phyloP scores from a whole-genome alignment of 35 echinoderm and acorn worm genomes.

The Nesometra sesokonis region DNA sequence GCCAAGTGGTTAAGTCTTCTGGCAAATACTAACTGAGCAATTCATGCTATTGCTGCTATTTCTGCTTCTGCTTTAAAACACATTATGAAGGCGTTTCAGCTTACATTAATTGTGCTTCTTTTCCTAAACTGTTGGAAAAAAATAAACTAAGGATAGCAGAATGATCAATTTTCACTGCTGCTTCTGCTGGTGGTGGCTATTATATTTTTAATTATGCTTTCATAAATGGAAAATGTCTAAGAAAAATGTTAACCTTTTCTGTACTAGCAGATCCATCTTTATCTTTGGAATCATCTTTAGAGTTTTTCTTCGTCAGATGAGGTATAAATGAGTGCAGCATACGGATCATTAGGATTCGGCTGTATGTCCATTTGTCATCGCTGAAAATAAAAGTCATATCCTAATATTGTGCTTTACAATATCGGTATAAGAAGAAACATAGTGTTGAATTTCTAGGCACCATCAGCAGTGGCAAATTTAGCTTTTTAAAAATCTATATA shows the following conservation, averaged over 20 bases:
- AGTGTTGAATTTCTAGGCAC: neutral
- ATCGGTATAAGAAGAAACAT: neutral
- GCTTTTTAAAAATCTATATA: neutral
- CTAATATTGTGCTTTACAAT: neutral
- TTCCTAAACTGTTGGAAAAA: too few relatives aligned
- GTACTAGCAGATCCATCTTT: neutral
- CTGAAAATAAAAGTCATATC: neutral
- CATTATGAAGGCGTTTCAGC: too few relatives aligned
- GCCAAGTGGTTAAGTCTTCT: too few relatives aligned
- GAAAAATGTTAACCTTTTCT: neutral
- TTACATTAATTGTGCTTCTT: too few relatives aligned
- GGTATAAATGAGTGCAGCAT: neutral
- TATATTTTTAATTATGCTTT: too few relatives aligned
- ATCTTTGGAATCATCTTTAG: neutral
- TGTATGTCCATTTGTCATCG: neutral
- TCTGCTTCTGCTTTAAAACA: too few relatives aligned
- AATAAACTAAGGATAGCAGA: too few relatives aligned
- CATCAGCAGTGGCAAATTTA: neutral
- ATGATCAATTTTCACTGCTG: too few relatives aligned
- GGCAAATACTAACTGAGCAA: too few relatives aligned
- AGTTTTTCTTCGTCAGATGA: neutral
- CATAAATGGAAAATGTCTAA: too few relatives aligned
- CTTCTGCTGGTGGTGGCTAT: too few relatives aligned
- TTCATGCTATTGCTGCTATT: too few relatives aligned
- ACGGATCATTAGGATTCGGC: neutral